phyloP scores from a whole-genome alignment of 2,113 vertebrate species.

The Centrocercus urophasianus region DNA sequence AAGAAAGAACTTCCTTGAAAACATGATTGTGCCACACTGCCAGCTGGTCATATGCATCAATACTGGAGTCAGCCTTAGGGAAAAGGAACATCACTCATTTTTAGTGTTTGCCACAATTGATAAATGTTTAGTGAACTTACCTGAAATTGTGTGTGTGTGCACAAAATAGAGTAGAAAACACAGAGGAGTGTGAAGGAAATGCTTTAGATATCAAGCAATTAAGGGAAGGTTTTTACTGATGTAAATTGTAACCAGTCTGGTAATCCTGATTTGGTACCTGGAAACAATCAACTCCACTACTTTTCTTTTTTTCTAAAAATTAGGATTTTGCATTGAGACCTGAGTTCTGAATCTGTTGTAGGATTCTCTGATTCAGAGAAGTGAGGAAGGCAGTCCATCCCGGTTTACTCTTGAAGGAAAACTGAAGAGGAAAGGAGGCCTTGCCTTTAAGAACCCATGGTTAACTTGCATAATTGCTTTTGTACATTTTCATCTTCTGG shows the following conservation, averaged over 20 bases:
- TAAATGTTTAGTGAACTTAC: too few relatives aligned
- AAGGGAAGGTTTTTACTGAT: not conserved
- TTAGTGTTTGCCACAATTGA: too few relatives aligned
- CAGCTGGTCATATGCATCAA: constrained; percentile 1
- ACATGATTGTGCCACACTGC: not conserved
- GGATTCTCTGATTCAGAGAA: not conserved
- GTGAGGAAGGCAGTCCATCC: not conserved
- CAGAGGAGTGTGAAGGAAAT: not conserved
- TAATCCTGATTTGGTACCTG: not conserved
- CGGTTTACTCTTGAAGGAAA: not conserved
- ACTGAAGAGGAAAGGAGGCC: not conserved
- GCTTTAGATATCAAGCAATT: not conserved
- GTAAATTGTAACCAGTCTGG: not conserved
- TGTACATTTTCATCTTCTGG: not conserved
- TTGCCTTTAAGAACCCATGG: not conserved
- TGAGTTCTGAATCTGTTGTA: not conserved
- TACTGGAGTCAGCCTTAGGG: not conserved
- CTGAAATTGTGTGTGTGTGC: too few relatives aligned
- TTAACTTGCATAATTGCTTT: not conserved
- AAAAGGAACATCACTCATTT: not conserved
- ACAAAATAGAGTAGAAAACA: too few relatives aligned
- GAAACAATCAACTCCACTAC: not conserved
- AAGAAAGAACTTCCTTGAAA: not conserved
- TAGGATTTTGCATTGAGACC: not conserved
- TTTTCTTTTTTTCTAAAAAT: accelerated